phyloP scores from a whole-genome alignment of 2,113 vertebrate species.

The Callithrix jacchus region DNA sequence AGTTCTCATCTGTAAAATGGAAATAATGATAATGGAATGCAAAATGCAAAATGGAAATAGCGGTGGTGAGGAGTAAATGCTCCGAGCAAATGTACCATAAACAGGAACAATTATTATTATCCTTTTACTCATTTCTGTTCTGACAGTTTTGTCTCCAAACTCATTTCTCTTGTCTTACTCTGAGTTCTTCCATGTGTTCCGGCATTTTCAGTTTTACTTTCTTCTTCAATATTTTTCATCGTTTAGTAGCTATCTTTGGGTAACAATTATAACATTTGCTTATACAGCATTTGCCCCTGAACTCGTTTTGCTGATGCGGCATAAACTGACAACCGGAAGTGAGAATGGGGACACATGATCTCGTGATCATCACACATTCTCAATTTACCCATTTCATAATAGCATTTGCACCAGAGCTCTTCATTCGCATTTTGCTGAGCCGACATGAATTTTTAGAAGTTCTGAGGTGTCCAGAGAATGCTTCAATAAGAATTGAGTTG shows the following conservation, averaged over 20 bases:
- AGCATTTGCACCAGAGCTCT: neutral
- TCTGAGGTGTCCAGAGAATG: neutral
- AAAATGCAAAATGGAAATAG: neutral
- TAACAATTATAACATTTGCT: neutral
- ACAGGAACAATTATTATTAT: neutral
- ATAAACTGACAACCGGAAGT: neutral
- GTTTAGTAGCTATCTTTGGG: neutral
- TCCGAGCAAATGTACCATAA: neutral
- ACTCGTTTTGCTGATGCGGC: neutral
- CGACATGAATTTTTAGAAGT: neutral
- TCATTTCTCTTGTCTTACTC: neutral
- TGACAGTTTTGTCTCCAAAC: neutral
- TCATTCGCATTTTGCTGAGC: slow-evolving; percentile 51
- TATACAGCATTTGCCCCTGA: neutral
- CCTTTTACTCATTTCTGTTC: neutral
- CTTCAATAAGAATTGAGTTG: slow-evolving; percentile 7
- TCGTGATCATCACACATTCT: rapidly evolving
- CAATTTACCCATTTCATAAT: rapidly evolving
- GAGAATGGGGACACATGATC: rapidly evolving
- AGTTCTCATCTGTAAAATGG: neutral
- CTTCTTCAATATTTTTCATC: neutral
- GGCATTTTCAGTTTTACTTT: neutral
- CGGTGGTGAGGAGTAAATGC: neutral
- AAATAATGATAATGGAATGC: neutral
- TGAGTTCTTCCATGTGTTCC: neutral